A percentile compares a stretch with the other conserved stretches of the same genome.
These are phyloP conservation scores for Paedocypris sp. DNA, from an alignment of 2,113 vertebrate species.

Conservation along the genomic window DNA sequence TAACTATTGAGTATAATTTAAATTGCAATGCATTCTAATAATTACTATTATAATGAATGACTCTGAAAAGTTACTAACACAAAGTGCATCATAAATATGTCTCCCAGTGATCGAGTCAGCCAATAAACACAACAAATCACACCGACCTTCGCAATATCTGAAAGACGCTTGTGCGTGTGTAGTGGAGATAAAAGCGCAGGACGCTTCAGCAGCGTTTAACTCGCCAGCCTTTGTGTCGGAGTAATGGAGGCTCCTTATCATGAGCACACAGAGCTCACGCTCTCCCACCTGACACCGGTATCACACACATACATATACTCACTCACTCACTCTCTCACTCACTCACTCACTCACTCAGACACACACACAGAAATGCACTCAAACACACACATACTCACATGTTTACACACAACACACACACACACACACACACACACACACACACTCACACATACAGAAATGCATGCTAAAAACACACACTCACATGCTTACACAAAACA, in stretches of 20 bases:
- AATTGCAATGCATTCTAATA: no score
- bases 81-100: not conserved
- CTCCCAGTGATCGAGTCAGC: not conserved
- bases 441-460: no score
- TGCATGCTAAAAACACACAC: no score
- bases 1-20: no score
- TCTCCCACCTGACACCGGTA: constrained; percentile 9
- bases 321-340: not conserved
- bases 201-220: constrained; percentile 19
- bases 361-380: not conserved
- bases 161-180: constrained; percentile 11
- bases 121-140: not conserved
- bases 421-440: not conserved
- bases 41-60: no score
- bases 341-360: not conserved
- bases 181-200: constrained; percentile 26
- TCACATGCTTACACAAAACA: no score
- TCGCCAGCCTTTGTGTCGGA: constrained; percentile 9
- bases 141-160: not conserved
- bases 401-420: not conserved
- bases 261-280: constrained; percentile 18
- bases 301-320: not conserved
- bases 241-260: constrained; percentile 31
- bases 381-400: no score
- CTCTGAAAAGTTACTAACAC: no score